A percentile compares a stretch with the other conserved stretches of the same genome.
Conservation (phyloP, 2,113 vertebrate species). For the Boulengeromyrus knoepffleri region DNA sequence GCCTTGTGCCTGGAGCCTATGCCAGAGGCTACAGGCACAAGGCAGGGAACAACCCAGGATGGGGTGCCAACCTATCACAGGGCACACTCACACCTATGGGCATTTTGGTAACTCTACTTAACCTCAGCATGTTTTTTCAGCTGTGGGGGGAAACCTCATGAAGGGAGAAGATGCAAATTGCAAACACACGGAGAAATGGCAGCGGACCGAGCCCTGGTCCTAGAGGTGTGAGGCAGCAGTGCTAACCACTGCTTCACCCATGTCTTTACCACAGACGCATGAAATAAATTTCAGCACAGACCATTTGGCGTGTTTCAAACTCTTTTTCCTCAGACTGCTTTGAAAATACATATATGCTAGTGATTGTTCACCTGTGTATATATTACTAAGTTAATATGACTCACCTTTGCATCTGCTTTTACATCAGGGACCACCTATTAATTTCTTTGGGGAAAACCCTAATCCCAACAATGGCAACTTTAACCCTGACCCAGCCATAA, state of each 20-base stretch:
- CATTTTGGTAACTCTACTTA: neutral
- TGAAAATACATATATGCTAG: neutral
- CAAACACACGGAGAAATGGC: neutral
- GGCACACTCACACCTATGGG: neutral
- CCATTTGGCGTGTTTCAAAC: neutral
- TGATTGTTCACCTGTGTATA: neutral
- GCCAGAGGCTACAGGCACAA: neutral
- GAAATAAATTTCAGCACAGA: neutral
- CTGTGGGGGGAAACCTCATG: neutral
- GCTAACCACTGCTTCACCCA: neutral
- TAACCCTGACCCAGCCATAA: neutral
- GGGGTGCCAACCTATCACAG: too few species aligned
- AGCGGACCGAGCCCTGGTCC: neutral
- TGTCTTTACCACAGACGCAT: neutral
- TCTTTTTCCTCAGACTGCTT: neutral
- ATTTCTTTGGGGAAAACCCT: neutral
- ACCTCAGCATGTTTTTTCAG: neutral
- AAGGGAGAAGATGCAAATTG: neutral
- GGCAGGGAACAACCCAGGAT: neutral
- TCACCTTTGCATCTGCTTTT: neutral
- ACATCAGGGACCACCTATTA: neutral
- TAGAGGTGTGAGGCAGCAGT: neutral
- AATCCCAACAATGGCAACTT: neutral
- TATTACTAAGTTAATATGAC: neutral
- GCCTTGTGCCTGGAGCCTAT: too few species aligned